Evolutionary conservation across 2,888 invertebrate species (phyloP).

Genomic region (Lysandra coridon): DNA sequence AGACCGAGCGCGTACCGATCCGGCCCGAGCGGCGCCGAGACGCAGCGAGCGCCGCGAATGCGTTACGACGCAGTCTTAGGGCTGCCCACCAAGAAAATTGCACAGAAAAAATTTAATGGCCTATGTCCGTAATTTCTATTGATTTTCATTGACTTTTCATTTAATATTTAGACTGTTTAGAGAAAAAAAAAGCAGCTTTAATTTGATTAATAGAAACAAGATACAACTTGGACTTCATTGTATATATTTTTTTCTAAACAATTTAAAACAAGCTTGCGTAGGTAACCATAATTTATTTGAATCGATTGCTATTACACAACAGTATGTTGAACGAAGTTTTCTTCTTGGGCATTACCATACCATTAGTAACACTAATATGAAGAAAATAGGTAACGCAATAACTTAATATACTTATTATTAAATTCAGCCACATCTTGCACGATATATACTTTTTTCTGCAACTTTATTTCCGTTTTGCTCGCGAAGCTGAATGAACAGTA

Average conservation of each 20-base stretch:
- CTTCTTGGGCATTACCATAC: too few relatives aligned
- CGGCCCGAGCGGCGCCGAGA: slow-evolving; percentile 76
- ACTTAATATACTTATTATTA: background rate
- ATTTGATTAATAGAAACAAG: too few relatives aligned
- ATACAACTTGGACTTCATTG: too few relatives aligned
- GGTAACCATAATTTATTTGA: too few relatives aligned
- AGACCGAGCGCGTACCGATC: slow-evolving; percentile 76
- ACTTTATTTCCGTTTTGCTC: background rate
- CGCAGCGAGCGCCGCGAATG: slow-evolving; percentile 72
- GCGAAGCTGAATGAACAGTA: background rate
- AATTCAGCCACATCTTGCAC: background rate
- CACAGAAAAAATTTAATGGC: slow-evolving; percentile 4
- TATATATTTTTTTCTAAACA: too few relatives aligned
- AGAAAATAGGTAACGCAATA: background rate
- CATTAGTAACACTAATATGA: background rate
- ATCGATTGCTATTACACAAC: too few relatives aligned
- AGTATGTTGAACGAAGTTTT: too few relatives aligned
- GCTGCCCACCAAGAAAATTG: slow-evolving; percentile 57
- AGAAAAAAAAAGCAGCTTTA: too few relatives aligned
- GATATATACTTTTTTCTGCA: background rate
- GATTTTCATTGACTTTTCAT: background rate
- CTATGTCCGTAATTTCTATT: background rate
- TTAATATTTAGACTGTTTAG: background rate
- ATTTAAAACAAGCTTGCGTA: too few relatives aligned
- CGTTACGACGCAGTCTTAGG: slow-evolving; percentile 71